A percentile compares a stretch with the other conserved stretches of the same genome.
These are phyloP conservation scores for Poeciliopsis occidentalis DNA, from an alignment of 2,113 vertebrate species.

Conservation along the genomic window DNA sequence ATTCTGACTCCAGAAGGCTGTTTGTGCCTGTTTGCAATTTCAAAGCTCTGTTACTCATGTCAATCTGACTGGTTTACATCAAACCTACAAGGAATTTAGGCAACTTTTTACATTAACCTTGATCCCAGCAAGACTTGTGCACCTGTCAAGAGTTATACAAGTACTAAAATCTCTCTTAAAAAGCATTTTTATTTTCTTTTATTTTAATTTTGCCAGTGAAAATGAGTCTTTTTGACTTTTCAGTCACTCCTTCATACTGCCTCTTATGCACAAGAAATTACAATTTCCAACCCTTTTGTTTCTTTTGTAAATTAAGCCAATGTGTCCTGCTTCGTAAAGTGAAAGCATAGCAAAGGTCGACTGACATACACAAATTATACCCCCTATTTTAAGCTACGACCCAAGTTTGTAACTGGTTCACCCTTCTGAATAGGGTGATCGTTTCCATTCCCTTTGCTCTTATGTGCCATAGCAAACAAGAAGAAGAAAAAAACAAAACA, in stretches of 20 bases:
- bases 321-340: not conserved
- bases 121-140: not conserved
- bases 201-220: conserved; percentile 1
- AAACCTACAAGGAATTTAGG: not conserved
- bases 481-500: no score
- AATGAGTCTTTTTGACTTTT: conserved; percentile 12
- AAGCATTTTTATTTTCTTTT: conserved; percentile 4
- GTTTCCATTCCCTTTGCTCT: no score
- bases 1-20: conserved; percentile 17
- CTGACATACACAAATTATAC: not conserved
- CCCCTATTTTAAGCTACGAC: no score
- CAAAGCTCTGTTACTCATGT: not conserved
- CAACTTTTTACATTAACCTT: not conserved
- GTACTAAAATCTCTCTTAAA: not conserved
- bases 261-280: conserved; percentile 52
- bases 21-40: conserved; percentile 12
- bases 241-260: conserved; percentile 17
- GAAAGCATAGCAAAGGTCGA: not conserved
- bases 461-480: no score
- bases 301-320: conserved; percentile 11
- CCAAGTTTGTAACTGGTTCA: no score
- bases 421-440: no score
- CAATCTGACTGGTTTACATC: not conserved
- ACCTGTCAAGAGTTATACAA: not conserved
- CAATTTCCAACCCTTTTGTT: conserved; percentile 44